Percentiles rank a stretch among this genome's conserved stretches.
Evolutionary conservation across 2,888 invertebrate species (phyloP).

Genomic region (Drosophila infuscata): DNA sequence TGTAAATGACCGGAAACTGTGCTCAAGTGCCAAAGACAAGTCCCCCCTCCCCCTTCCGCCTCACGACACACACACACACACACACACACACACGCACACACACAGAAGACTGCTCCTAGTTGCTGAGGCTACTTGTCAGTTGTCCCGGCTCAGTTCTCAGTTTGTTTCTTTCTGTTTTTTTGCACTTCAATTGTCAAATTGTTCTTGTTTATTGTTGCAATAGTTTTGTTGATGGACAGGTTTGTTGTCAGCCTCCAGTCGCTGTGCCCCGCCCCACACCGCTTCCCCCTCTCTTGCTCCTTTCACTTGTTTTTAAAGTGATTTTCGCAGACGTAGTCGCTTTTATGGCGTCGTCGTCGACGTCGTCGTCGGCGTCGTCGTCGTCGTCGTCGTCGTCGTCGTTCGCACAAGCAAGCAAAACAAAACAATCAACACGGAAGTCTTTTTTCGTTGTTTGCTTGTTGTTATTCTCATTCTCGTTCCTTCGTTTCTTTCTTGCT

Average conservation of each 20-base stretch:
- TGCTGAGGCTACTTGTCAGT: slow-evolving; percentile 58
- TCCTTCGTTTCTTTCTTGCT: slow-evolving; percentile 33
- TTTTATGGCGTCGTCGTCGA: slow-evolving; percentile 65
- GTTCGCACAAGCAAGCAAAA: slow-evolving; percentile 71
- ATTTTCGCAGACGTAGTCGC: slow-evolving; percentile 74
- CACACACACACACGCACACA: background rate
- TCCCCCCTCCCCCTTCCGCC: background rate
- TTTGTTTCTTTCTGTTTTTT: slow-evolving; percentile 7
- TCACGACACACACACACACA: background rate
- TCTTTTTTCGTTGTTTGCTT: slow-evolving; percentile 67
- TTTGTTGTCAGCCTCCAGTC: slow-evolving; percentile 46
- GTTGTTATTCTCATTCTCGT: slow-evolving; percentile 50
- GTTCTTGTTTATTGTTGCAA: slow-evolving; percentile 80
- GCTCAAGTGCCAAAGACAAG: slow-evolving; percentile 67
- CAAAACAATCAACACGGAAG: slow-evolving; percentile 78
- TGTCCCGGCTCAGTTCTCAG: slow-evolving; percentile 22
- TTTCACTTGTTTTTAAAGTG: slow-evolving; percentile 78
- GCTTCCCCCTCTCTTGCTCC: slow-evolving; percentile 35
- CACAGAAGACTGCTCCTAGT: background rate
- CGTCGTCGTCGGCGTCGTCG: slow-evolving; percentile 45
- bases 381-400: slow-evolving; percentile 47
- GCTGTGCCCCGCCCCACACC: slow-evolving; percentile 2
- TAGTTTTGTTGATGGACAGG: slow-evolving; percentile 78
- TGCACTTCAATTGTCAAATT: slow-evolving; percentile 79
- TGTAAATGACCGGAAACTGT: slow-evolving; percentile 83